Base-by-base conservation (phyloP, 2,797 vertebrate species). In the Oreochromis mossambicus region DNA sequence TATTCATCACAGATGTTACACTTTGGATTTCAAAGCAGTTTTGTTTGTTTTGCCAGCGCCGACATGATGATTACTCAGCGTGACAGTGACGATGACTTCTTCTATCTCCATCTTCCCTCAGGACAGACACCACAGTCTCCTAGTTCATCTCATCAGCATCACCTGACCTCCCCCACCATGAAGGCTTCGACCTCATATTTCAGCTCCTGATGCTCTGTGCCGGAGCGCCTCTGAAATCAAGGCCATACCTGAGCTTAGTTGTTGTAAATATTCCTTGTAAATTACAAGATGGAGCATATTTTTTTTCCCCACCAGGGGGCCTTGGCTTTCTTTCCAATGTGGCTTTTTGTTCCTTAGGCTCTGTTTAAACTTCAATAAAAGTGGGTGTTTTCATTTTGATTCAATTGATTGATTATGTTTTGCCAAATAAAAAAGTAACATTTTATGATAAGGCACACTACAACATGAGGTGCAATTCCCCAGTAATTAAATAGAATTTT, bases 61-160 rank as follows among this genome's bases (percentile, higher is more conserved):
- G 3, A 63, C 36, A 32, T 55, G 3, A 34, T 34, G 7, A 77
- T 76, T 2, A 48, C 34, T 19, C n/a, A 38, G 17, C n/a, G 32
- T 43, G 36, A 68, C 55, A 34, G 5, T 68, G 8, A 63, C 2
- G 0, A 14, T 51, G 43, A 32, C 70, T 32, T 29, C 32, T 26
- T 26, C 1, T 86, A 29, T 21, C 6, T 81, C 12, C 17, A 2
- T 83, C n/a, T 82, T 43, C 84, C 29, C 56, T 68, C 86, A 96
- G 96, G 93, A 63, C 96, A 94, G 79, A 91, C 92, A 3, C 85
- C 94, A 3, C 94, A 94, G 54, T 94, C 93, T 84, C 95, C 96
- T 8, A 88, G 95, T 80, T 94, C 95, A 6, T 95, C 95, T 52
- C 96, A 96, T 88, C 95, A 95, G 4, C 95, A 94, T 4, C 94